These are phyloP conservation scores for Candoia aspera DNA, from an alignment of 2,113 vertebrate genomes.

Conservation along the genomic window DNA sequence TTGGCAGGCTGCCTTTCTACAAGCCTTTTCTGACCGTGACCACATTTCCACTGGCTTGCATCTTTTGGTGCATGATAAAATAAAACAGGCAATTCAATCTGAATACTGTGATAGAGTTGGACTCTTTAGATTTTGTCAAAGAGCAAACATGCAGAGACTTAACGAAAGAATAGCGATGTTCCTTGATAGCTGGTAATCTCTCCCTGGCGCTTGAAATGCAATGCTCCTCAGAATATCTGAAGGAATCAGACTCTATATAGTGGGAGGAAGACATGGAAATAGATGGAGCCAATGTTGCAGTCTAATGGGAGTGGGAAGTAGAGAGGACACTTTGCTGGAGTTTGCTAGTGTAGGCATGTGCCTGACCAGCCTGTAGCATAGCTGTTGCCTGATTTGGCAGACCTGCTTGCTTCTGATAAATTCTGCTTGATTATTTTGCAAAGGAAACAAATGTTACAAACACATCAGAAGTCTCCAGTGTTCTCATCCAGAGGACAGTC, in stretches of 20 bases:
- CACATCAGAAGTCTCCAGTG: background rate
- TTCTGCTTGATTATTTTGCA: background rate
- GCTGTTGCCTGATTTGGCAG: background rate
- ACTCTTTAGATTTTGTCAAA: background rate
- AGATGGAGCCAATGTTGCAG: background rate
- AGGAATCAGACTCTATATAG: background rate
- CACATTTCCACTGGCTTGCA: accelerated
- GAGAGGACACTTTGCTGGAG: background rate
- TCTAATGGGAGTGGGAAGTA: too few species aligned
- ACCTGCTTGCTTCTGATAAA: background rate
- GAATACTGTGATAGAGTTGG: background rate
- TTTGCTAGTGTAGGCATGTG: background rate
- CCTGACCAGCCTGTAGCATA: background rate
- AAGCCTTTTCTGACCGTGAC: background rate
- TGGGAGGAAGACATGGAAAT: background rate
- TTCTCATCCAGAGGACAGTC: background rate
- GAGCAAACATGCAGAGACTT: background rate
- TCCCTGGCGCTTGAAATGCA: background rate
- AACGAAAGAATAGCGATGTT: background rate
- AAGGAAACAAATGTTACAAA: background rate
- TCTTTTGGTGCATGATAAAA: background rate
- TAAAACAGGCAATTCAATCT: background rate
- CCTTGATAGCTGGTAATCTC: background rate
- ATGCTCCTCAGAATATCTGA: background rate
- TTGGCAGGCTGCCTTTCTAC: conserved; percentile 31